Percentiles rank a stretch among this genome's conserved stretches.
Evolutionary conservation across 2,797 vertebrate genomes (phyloP).

Genomic region (Euphonia xanthogaster): DNA sequence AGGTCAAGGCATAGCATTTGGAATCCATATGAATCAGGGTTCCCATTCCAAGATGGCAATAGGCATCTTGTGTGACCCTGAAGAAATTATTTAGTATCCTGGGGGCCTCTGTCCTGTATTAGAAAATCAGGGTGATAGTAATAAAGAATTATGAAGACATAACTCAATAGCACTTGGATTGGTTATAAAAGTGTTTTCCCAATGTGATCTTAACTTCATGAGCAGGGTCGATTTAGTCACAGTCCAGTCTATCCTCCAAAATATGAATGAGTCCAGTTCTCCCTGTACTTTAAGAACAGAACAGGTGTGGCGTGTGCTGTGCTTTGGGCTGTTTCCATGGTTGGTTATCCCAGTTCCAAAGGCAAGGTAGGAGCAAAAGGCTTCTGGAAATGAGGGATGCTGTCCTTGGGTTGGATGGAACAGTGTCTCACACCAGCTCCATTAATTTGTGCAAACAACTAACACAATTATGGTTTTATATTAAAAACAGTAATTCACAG

Average conservation of each 20-base stretch:
- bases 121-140: not conserved
- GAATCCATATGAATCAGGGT: not conserved
- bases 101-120: not conserved
- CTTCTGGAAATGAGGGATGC: not conserved
- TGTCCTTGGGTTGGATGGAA: not conserved
- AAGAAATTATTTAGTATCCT: not conserved
- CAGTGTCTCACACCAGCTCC: not conserved
- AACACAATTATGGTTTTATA: slow-evolving; percentile 27
- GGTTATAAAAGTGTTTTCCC: not conserved
- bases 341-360: not conserved
- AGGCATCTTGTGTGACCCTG: not conserved
- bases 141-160: not conserved
- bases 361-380: not conserved
- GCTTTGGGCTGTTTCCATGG: fast-evolving
- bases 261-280: not conserved
- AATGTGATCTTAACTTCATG: not conserved
- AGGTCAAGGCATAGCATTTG: not conserved
- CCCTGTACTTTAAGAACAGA: not conserved
- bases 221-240: not conserved
- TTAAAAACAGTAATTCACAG: slow-evolving; percentile 64
- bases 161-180: not conserved
- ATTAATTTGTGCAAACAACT: slow-evolving; percentile 5
- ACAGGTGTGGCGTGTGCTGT: not conserved
- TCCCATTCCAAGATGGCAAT: not conserved
- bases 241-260: not conserved